phyloP scores from a whole-genome alignment of 2,113 vertebrate genomes.

The Macrotis lagotis region DNA sequence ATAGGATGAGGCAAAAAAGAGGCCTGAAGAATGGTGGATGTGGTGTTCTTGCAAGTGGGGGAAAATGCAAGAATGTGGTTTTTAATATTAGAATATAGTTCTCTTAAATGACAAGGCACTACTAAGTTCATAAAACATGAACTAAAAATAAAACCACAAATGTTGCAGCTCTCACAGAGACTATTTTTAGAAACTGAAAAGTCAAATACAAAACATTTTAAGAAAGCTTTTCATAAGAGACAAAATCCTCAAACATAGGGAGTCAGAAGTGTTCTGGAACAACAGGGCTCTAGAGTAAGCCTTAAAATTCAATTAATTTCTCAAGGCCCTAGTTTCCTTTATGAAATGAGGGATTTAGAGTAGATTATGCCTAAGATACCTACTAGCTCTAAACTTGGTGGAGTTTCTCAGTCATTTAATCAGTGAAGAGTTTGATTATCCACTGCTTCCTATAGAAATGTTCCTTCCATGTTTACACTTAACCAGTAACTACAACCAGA shows the following conservation, averaged over 20 bases:
- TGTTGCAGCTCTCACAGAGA: constrained; percentile 60
- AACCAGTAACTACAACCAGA: background rate
- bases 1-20: background rate
- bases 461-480: background rate
- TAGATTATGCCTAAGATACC: background rate
- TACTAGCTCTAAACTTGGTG: background rate
- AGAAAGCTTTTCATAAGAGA: background rate
- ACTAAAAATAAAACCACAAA: constrained; percentile 76
- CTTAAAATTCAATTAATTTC: background rate
- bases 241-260: constrained; percentile 39
- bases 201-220: constrained; percentile 58
- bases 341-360: background rate
- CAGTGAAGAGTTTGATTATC: constrained; percentile 17
- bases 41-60: constrained; percentile 18
- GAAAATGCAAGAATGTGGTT: constrained; percentile 2
- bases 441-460: background rate
- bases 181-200: constrained; percentile 73
- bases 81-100: constrained; percentile 37
- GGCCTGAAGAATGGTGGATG: background rate
- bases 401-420: background rate
- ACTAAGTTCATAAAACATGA: constrained; percentile 46
- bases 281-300: constrained; percentile 30
- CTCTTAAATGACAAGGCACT: constrained; percentile 42
- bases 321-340: background rate
- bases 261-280: too few relatives aligned